These are phyloP conservation scores for Helostoma temminkii DNA, from an alignment of 2,797 vertebrate species.

Conservation along the genomic window DNA sequence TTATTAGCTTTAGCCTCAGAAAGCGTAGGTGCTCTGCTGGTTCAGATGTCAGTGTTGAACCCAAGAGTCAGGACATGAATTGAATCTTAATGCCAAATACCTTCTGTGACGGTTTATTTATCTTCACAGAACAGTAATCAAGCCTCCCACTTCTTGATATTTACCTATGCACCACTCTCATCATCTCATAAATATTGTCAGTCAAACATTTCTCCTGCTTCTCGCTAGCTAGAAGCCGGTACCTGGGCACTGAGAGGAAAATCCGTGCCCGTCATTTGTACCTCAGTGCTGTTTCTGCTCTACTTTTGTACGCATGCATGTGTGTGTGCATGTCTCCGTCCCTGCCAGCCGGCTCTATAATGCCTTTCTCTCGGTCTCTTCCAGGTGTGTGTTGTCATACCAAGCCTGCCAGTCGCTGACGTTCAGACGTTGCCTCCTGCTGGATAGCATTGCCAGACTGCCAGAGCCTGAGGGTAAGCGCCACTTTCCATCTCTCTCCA, in stretches of 20 bases:
- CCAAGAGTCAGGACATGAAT: conserved; percentile 45
- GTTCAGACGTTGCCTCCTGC: conserved; percentile 94
- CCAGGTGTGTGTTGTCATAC: conserved; percentile 95
- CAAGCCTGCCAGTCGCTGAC: conserved; percentile 95
- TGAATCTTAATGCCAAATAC: conserved; percentile 60
- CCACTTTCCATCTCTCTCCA: conserved; percentile 65
- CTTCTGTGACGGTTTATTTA: conserved; percentile 70
- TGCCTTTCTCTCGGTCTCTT: conserved; percentile 68
- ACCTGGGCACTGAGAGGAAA: conserved; percentile 64
- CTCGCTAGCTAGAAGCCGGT: conserved; percentile 31
- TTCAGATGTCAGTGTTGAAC: conserved; percentile 25
- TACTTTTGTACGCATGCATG: conserved; percentile 31
- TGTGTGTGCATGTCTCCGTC: conserved; percentile 42
- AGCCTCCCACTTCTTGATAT: conserved; percentile 75
- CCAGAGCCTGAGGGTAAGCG: conserved; percentile 91
- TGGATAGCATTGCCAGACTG: conserved; percentile 92
- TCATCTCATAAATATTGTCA: conserved; percentile 64
- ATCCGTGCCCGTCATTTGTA: conserved; percentile 55
- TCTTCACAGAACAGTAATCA: conserved; percentile 70
- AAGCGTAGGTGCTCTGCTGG: not conserved
- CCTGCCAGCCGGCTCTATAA: conserved; percentile 56
- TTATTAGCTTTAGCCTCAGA: conserved; percentile 41
- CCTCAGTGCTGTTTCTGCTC: conserved; percentile 48
- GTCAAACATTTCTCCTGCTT: conserved; percentile 50
- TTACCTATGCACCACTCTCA: conserved; percentile 68